Base-by-base conservation (phyloP, 2,888 invertebrate genomes). In the Athalia circularis region DNA sequence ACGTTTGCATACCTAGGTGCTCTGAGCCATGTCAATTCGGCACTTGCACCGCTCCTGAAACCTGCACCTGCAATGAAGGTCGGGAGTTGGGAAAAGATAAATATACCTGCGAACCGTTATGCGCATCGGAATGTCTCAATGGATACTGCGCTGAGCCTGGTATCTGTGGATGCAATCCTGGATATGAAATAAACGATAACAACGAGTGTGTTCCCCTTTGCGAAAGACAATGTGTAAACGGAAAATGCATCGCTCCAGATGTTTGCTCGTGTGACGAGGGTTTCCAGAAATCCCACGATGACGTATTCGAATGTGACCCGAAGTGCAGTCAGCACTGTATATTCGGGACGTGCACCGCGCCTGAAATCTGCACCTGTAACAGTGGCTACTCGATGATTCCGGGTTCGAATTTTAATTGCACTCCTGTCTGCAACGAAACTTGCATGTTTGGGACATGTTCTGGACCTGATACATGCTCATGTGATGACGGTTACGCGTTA, bases 41-140 rank as follows among this genome's bases (percentile, higher is more conserved):
- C 3, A 88, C 87, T 65, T 92, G 92, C 79, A 89, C 89, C 5
- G 89, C 87, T 0, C 90, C 91, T 2, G 82, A 88, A 13, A 78
- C 77, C 0, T 91, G 91, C 80, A 79, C 79, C 2, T 91, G 91
- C 79, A 52, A 83, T 5, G 68, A 80, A 0, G 90, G 89, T 3
- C 91, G 87, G 70, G 65, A 62, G 50, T 70, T 76, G 0, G 81
- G 87, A 8, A 62, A 76, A 6, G 52, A 84, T 48, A 47, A 11
- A 80, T 80, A 45, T 81, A 93, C 91, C 85, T 95, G 95, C 83
- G 84, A 92, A 0, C 94, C 95, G 0, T 88, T 90, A 29, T 95
- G 95, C 84, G 86, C 85, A 8, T 80, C 85, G 0, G 82, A 85
- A 77, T 94, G 94, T 72, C 91, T 92, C 4, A 83, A 90, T 77